Evolutionary conservation across 2,888 invertebrate species (phyloP).

Genomic region (Pyrrhosoma nymphula): DNA sequence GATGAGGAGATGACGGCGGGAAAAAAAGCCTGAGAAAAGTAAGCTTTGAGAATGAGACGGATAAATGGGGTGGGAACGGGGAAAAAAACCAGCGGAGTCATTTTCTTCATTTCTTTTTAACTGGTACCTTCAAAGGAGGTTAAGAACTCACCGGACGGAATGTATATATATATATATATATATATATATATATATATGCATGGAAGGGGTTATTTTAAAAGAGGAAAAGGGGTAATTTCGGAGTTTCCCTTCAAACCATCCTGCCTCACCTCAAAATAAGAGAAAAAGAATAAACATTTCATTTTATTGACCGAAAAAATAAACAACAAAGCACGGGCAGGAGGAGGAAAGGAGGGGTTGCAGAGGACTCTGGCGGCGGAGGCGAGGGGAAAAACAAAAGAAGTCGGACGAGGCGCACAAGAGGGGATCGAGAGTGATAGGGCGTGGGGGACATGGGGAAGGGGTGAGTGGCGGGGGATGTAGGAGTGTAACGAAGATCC

Average conservation of each 20-base stretch:
- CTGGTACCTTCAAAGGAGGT: constrained; percentile 32
- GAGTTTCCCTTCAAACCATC: background rate
- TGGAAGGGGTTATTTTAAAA: background rate
- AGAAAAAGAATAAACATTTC: background rate
- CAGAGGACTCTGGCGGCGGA: background rate
- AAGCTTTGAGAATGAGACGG: background rate
- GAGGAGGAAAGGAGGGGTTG: background rate
- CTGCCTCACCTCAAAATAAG: background rate
- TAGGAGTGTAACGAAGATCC: background rate
- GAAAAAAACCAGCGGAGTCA: background rate
- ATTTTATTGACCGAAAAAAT: background rate
- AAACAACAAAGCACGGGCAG: background rate
- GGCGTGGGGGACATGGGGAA: background rate
- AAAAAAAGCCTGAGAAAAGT: background rate
- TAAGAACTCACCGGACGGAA: constrained; percentile 2
- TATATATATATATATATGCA: too few species aligned
- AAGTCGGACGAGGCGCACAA: background rate
- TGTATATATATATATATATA: too few species aligned
- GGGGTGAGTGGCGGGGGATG: background rate
- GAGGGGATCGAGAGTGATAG: constrained; percentile 14
- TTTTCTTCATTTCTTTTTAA: background rate
- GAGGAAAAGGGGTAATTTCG: background rate
- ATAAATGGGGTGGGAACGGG: background rate
- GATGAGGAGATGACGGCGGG: background rate
- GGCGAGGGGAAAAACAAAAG: background rate